phyloP scores from a whole-genome alignment of 2,113 vertebrate genomes.

The Cnemophilus loriae region DNA sequence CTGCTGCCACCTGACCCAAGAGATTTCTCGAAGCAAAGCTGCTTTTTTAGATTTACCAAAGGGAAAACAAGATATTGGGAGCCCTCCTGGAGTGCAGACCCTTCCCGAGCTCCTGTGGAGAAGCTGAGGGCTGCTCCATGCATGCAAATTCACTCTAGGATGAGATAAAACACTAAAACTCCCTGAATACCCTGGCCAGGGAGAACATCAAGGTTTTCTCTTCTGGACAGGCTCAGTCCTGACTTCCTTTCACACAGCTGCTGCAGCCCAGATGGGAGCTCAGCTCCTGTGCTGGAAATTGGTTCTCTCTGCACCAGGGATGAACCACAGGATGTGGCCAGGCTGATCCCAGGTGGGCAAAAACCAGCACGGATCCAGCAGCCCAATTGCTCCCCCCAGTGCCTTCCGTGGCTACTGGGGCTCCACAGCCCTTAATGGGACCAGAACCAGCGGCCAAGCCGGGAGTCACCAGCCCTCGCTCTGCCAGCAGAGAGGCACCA shows the following conservation, averaged over 20 bases:
- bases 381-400: fast-evolving
- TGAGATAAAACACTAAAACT: not conserved
- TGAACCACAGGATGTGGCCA: not conserved
- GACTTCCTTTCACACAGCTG: not conserved
- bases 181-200: not conserved
- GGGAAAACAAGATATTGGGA: not conserved
- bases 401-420: fast-evolving
- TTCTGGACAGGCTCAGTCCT: fast-evolving
- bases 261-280: not conserved
- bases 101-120: not conserved
- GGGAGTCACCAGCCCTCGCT: not conserved
- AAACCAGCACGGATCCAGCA: fast-evolving
- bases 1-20: slow-evolving; percentile 19
- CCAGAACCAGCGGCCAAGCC: not conserved
- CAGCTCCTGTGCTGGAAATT: not conserved
- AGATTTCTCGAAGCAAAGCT: not conserved
- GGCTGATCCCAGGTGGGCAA: not conserved
- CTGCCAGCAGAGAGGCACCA: not conserved
- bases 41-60: not conserved
- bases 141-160: not conserved
- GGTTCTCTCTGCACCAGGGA: not conserved
- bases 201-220: not conserved
- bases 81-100: not conserved
- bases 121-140: not conserved
- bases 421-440: not conserved